Percentiles rank a stretch among this genome's conserved stretches.
phyloP scores from a whole-genome alignment of 2,888 invertebrate species.

The Caenorhabditis panamensis region DNA sequence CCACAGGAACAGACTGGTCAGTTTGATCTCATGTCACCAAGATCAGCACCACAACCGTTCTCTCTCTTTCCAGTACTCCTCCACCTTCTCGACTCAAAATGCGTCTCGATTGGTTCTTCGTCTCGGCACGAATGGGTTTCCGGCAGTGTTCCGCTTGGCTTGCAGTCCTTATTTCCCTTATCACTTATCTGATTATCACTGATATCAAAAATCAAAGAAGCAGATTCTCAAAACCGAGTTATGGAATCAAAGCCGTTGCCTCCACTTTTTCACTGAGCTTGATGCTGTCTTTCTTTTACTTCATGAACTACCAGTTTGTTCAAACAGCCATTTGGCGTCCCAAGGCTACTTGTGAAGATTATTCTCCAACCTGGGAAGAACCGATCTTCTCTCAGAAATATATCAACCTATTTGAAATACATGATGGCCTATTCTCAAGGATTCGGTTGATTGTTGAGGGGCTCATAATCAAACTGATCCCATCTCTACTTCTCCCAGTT shows the following conservation, averaged over 20 bases:
- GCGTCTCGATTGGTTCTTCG: neutral
- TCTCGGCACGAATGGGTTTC: neutral
- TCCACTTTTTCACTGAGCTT: neutral
- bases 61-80: neutral
- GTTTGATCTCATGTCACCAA: too few species aligned
- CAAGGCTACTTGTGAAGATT: neutral
- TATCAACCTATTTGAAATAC: neutral
- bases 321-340: neutral
- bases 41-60: too few species aligned
- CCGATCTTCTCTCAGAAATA: neutral
- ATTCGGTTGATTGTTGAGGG: slow-evolving; percentile 7
- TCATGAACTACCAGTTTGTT: neutral
- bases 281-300: neutral
- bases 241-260: neutral
- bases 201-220: neutral
- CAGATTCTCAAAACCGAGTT: neutral
- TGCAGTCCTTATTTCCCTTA: neutral
- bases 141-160: slow-evolving; percentile 4
- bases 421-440: neutral
- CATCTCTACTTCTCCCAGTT: slow-evolving; percentile 18
- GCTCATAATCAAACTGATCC: slow-evolving; percentile 12
- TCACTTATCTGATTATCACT: neutral
- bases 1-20: too few species aligned
- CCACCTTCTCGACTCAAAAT: neutral
- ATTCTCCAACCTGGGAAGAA: neutral